phyloP scores from a whole-genome alignment of 1,140 invertebrate species.

The Ooceraea biroi region DNA sequence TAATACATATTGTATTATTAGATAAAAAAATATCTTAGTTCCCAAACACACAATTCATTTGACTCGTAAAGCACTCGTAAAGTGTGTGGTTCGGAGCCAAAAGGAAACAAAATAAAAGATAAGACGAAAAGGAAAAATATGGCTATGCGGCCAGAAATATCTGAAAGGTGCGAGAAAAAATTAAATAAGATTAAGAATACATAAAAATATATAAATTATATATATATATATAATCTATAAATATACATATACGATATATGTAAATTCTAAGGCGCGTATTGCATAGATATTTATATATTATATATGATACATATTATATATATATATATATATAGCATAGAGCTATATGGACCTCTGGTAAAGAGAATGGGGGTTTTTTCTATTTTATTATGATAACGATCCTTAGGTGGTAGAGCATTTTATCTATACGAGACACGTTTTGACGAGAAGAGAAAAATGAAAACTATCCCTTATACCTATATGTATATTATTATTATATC shows the following conservation, averaged over 20 bases:
- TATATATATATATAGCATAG: conserved; percentile 70
- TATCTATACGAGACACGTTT: conserved; percentile 71
- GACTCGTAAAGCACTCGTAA: conserved; percentile 40
- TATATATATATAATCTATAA: conserved; percentile 56
- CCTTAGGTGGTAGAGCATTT: conserved; percentile 65
- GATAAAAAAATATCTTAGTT: conserved; percentile 39
- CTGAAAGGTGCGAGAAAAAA: conserved; percentile 67
- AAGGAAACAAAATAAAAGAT: neutral
- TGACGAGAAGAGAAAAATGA: conserved; percentile 44
- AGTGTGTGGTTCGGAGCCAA: conserved; percentile 43
- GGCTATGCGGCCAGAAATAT: conserved; percentile 63
- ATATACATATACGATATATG: conserved; percentile 69
- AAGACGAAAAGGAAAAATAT: conserved; percentile 12
- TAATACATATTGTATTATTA: conserved; percentile 57
- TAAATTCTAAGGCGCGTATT: conserved; percentile 73
- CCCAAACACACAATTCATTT: conserved; percentile 58
- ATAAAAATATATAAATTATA: conserved; percentile 49
- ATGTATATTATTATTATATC: conserved; percentile 65
- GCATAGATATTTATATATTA: conserved; percentile 73
- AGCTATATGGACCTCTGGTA: conserved; percentile 64
- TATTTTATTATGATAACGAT: conserved; percentile 79
- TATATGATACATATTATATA: conserved; percentile 64
- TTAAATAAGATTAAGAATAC: conserved; percentile 60
- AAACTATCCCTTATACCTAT: conserved; percentile 58
- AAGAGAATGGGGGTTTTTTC: conserved; percentile 75